These are phyloP conservation scores for Tubulanus polymorphus DNA, from an alignment of 2,888 invertebrate genomes.

Conservation along the genomic window DNA sequence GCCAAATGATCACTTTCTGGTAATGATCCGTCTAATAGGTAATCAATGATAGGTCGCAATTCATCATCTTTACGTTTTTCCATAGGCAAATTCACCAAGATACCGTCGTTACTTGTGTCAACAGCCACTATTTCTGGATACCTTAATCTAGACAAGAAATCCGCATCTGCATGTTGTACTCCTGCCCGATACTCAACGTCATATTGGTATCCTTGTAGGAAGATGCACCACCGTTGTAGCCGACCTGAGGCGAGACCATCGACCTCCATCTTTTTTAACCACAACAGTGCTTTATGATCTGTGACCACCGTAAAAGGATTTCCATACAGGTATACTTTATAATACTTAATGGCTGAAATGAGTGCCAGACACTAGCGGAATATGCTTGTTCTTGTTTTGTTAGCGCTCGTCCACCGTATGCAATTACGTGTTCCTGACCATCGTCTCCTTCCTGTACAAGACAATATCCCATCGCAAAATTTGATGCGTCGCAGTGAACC, in stretches of 20 bases:
- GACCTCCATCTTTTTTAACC: conserved; percentile 10
- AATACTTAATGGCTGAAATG: conserved; percentile 20
- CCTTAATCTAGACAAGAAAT: not conserved
- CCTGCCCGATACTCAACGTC: conserved; percentile 14
- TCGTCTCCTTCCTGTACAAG: conserved; percentile 15
- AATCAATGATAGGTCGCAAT: not conserved
- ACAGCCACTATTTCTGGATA: not conserved
- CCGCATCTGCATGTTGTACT: not conserved
- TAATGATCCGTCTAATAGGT: not conserved
- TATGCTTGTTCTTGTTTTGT: conserved; percentile 19
- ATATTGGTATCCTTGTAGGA: conserved; percentile 15
- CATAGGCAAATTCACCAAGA: not conserved
- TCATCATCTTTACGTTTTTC: not conserved
- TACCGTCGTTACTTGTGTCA: not conserved
- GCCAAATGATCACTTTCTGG: not conserved
- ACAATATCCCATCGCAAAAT: conserved; percentile 18
- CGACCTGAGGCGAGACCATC: conserved; percentile 14
- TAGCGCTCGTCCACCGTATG: conserved; percentile 4
- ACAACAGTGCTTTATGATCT: conserved; percentile 21
- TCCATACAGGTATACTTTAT: conserved; percentile 17
- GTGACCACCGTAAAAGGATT: conserved; percentile 18
- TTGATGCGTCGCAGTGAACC: conserved; percentile 19
- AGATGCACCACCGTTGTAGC: conserved; percentile 16
- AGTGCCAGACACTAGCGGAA: conserved; percentile 20
- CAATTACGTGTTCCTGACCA: conserved; percentile 4